phyloP scores from a whole-genome alignment of 1,140 invertebrate species.

The Ceratina japonica region DNA sequence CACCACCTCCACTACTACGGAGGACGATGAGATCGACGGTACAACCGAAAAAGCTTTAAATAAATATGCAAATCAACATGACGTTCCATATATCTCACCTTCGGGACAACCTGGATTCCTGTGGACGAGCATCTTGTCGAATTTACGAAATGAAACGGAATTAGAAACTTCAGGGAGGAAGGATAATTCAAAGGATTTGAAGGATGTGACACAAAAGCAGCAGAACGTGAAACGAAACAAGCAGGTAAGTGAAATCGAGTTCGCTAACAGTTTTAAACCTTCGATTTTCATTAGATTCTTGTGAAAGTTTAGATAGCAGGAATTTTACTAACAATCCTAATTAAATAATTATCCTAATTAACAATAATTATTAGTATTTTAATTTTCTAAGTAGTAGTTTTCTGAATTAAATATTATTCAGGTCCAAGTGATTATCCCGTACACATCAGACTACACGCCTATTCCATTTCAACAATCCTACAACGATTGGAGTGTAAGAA shows the following conservation, averaged over 20 bases:
- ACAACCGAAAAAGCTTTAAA: neutral
- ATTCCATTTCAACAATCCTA: conserved; percentile 77
- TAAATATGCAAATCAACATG: neutral
- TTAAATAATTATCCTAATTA: too few species aligned
- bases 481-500: conserved; percentile 64
- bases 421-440: conserved; percentile 89
- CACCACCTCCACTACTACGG: neutral
- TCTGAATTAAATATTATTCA: conserved; percentile 61
- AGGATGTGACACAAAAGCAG: neutral
- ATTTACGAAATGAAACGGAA: neutral
- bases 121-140: conserved; percentile 1
- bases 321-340: too few species aligned
- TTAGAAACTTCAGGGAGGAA: neutral
- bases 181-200: neutral
- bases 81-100: conserved; percentile 20
- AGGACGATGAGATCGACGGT: neutral
- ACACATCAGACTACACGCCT: conserved; percentile 83
- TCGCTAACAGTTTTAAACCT: too few species aligned
- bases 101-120: neutral
- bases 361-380: too few species aligned
- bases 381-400: too few species aligned
- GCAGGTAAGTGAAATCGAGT: conserved; percentile 54
- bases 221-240: conserved; percentile 61
- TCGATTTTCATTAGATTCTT: too few species aligned
- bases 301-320: too few species aligned